Conservation (phyloP, 2,797 vertebrate genomes). For the Coendou prehensilis region DNA sequence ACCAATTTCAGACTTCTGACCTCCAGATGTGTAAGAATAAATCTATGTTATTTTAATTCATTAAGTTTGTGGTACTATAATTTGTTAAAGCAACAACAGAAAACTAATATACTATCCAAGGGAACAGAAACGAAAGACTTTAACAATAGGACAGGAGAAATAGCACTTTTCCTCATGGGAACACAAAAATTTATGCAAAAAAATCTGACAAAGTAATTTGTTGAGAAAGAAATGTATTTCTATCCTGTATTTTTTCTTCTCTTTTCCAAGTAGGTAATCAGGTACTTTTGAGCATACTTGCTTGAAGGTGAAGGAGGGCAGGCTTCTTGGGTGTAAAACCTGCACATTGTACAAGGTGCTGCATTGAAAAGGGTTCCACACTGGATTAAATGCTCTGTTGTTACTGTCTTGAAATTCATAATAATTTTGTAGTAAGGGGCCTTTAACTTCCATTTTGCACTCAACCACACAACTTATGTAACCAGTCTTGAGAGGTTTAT, state of each 20-base stretch:
- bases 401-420: neutral
- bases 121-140: neutral
- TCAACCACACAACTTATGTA: neutral
- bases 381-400: constrained; percentile 14
- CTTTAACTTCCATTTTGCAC: neutral
- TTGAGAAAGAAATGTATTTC: constrained; percentile 6
- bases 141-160: neutral
- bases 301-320: neutral
- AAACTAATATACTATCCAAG: neutral
- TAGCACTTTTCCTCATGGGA: neutral
- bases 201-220: neutral
- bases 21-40: neutral
- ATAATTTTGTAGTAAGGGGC: neutral
- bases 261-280: neutral
- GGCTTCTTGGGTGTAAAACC: neutral
- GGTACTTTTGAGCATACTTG: neutral
- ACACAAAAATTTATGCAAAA: neutral
- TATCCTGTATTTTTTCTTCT: neutral
- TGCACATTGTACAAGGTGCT: neutral
- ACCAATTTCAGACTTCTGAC: neutral
- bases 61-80: neutral
- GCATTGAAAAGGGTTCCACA: neutral
- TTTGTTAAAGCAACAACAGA: neutral
- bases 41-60: neutral
- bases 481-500: neutral